Evolutionary conservation across 1,140 invertebrate genomes (phyloP).

Genomic region (Trinorchestia longiramus): DNA sequence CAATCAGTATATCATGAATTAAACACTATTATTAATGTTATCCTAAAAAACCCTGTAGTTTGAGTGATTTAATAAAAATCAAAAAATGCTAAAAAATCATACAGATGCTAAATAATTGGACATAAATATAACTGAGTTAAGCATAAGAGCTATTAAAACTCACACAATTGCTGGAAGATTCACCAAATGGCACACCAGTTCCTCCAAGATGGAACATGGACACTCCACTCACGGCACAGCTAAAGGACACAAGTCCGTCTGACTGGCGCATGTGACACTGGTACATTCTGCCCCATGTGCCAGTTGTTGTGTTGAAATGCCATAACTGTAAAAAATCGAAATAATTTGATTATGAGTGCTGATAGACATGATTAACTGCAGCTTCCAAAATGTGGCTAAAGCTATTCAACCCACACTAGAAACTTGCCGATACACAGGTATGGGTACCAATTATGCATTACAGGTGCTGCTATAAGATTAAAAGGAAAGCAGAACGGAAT

Average conservation of each 20-base stretch:
- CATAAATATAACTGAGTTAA: too few relatives aligned
- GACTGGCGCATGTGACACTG: constrained; percentile 13
- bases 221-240: constrained; percentile 5
- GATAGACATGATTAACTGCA: not conserved
- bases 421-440: too few relatives aligned
- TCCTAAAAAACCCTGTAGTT: too few relatives aligned
- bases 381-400: not conserved
- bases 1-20: too few relatives aligned
- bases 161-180: constrained; percentile 42
- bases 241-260: constrained; percentile 33
- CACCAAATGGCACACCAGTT: constrained; percentile 53
- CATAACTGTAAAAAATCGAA: constrained; percentile 35
- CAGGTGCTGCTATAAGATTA: not conserved
- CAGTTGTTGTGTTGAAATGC: constrained; percentile 54
- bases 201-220: constrained; percentile 49
- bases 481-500: not conserved
- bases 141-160: not conserved
- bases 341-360: not conserved
- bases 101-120: too few relatives aligned
- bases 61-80: too few relatives aligned
- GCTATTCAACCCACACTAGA: too few relatives aligned
- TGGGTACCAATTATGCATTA: too few relatives aligned
- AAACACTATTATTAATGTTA: too few relatives aligned
- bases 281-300: constrained; percentile 30
- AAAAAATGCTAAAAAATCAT: too few relatives aligned